Evolutionary conservation across 2,888 invertebrate genomes (phyloP).

Genomic region (Graphium colonna): DNA sequence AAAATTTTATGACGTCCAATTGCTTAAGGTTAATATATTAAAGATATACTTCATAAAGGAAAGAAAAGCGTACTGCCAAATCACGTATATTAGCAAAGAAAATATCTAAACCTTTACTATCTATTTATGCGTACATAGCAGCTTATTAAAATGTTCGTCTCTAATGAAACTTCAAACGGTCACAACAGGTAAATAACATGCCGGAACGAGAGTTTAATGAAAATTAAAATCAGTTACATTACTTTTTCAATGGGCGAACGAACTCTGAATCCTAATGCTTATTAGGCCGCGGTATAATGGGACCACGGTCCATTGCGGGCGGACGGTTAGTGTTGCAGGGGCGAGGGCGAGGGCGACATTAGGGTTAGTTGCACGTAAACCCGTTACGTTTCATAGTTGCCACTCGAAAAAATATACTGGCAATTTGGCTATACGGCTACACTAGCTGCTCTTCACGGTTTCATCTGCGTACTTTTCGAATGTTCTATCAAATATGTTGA

Average conservation of each 20-base stretch:
- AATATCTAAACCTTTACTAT: no score
- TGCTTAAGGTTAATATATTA: no score
- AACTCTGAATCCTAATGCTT: conserved; percentile 10
- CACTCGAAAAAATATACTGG: conserved; percentile 11
- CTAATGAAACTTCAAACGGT: background rate
- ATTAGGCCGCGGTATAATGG: conserved; percentile 16
- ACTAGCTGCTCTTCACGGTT: no score
- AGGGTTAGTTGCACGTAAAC: conserved; percentile 22
- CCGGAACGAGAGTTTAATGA: background rate
- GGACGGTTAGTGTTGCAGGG: conserved; percentile 2
- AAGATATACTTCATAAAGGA: no score
- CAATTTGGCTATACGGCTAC: conserved; percentile 1
- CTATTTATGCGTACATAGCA: no score
- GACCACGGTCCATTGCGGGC: conserved; percentile 14
- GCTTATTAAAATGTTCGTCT: no score
- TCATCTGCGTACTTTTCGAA: no score
- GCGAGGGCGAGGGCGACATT: conserved; percentile 16
- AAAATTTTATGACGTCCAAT: no score
- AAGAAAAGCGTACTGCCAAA: no score
- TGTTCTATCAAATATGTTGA: no score
- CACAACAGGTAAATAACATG: background rate
- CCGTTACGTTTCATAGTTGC: conserved; percentile 15
- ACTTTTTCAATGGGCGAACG: background rate
- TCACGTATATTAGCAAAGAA: no score
- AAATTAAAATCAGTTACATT: conserved; percentile 3